Conservation (phyloP, 2,797 vertebrate genomes). For the Lithobates pipiens region DNA sequence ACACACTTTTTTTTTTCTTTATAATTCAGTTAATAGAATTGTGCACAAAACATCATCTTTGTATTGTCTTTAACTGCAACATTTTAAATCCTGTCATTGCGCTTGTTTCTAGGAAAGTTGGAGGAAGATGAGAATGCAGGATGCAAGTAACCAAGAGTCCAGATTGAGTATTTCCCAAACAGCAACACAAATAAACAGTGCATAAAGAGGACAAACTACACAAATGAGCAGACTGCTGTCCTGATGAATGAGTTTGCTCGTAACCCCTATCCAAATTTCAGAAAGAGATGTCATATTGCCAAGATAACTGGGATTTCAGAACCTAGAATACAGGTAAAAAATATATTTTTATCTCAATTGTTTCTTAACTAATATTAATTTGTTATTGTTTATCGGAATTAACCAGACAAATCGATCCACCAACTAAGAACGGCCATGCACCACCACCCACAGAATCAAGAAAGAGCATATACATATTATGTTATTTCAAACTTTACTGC, state of each 20-base stretch:
- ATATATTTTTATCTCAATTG: no score
- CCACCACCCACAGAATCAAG: no score
- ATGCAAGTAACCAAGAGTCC: neutral
- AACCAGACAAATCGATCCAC: no score
- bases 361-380: no score
- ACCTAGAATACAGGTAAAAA: constrained; percentile 41
- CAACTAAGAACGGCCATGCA: no score
- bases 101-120: neutral
- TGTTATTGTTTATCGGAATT: no score
- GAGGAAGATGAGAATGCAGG: neutral
- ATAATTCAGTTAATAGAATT: no score
- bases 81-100: neutral
- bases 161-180: neutral
- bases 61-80: no score
- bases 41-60: no score
- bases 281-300: constrained; percentile 13
- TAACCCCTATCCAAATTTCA: constrained; percentile 46
- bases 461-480: no score
- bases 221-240: constrained; percentile 20
- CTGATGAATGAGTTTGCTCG: constrained; percentile 20
- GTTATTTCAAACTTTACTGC: no score
- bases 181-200: neutral
- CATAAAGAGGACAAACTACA: constrained; percentile 28
- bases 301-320: constrained; percentile 15
- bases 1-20: no score